phyloP scores from a whole-genome alignment of 2,797 vertebrate genomes.

The Bradypodion pumilum region DNA sequence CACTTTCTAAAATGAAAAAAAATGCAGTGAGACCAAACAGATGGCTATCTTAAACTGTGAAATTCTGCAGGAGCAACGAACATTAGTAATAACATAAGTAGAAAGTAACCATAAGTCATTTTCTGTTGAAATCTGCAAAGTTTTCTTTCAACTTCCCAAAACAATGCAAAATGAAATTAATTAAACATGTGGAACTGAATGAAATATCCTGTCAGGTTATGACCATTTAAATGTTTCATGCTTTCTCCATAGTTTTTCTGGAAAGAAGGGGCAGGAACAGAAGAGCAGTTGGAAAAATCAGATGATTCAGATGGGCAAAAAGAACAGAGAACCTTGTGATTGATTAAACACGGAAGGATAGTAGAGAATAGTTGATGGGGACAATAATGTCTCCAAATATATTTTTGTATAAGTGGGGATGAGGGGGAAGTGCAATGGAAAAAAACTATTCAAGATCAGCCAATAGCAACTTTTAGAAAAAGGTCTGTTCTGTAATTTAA shows the following conservation, averaged over 20 bases:
- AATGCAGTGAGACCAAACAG: slow-evolving; percentile 6
- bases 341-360: not conserved
- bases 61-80: not conserved
- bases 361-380: not conserved
- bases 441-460: too few relatives aligned
- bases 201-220: too few relatives aligned
- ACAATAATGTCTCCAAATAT: not conserved
- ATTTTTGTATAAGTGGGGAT: not conserved
- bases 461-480: too few relatives aligned
- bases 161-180: not conserved
- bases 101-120: not conserved
- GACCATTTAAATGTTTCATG: not conserved
- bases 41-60: slow-evolving; percentile 30
- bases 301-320: not conserved
- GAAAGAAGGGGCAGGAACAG: not conserved
- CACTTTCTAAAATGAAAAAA: not conserved
- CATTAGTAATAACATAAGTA: not conserved
- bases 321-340: too few relatives aligned
- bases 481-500: too few relatives aligned
- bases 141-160: not conserved
- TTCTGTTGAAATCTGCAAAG: not conserved
- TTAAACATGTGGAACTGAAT: not conserved
- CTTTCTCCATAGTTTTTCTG: not conserved
- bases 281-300: too few relatives aligned
- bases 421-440: too few relatives aligned